Conservation (phyloP, 2,797 vertebrate genomes). For the Scolopax bukidnonensis region DNA sequence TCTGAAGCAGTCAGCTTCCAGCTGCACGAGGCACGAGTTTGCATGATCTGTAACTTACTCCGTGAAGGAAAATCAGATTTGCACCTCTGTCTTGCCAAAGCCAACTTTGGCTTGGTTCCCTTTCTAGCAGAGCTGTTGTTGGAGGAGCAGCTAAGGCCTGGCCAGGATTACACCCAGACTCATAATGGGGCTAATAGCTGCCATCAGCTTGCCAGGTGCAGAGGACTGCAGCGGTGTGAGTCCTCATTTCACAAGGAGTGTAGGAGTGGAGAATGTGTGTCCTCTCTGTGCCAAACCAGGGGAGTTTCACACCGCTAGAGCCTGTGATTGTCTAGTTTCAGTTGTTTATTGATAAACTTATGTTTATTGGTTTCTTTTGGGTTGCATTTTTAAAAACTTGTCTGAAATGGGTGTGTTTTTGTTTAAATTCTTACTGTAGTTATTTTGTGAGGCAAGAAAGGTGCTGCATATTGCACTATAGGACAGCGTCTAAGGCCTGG, state of each 20-base stretch:
- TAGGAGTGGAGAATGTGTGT: not conserved
- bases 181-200: rapidly evolving
- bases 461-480: not conserved
- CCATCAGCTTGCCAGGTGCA: too few relatives aligned
- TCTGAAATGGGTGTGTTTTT: not conserved
- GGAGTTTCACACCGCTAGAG: not conserved
- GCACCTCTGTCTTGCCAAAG: not conserved
- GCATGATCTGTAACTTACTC: not conserved
- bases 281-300: not conserved
- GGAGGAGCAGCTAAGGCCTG: not conserved
- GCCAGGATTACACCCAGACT: not conserved
- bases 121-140: not conserved
- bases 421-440: not conserved
- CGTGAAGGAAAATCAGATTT: not conserved
- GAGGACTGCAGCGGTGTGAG: rapidly evolving
- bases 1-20: constrained; percentile 42
- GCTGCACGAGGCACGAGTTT: not conserved
- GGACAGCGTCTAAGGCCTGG: not conserved
- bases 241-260: rapidly evolving
- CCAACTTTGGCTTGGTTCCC: not conserved
- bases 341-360: not conserved
- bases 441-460: not conserved
- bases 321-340: not conserved
- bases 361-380: not conserved
- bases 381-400: not conserved